These are phyloP conservation scores for Actinemys pallida DNA, from an alignment of 2,113 vertebrate species.

Conservation along the genomic window DNA sequence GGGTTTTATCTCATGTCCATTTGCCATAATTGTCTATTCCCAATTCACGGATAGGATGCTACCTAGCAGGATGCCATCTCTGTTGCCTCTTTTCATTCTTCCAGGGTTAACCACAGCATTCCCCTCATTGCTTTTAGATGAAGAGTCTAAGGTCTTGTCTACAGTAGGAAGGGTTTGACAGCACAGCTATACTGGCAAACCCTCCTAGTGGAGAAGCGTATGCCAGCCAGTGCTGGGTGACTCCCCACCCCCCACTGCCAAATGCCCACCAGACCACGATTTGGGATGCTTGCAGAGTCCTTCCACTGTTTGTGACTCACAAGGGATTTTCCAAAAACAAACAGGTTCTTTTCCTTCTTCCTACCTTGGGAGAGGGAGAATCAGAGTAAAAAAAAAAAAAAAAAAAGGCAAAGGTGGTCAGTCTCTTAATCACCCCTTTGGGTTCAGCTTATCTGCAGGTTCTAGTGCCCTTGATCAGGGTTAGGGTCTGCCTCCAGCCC, in stretches of 20 bases:
- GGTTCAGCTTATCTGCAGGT: too few species aligned
- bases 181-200: not conserved
- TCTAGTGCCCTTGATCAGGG: too few species aligned
- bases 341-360: not conserved
- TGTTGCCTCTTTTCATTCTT: not conserved
- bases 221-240: not conserved
- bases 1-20: not conserved
- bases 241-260: too few species aligned
- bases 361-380: too few species aligned
- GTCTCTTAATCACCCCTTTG: too few species aligned
- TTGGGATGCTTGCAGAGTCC: not conserved
- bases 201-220: not conserved
- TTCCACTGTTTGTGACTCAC: not conserved
- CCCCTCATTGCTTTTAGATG: not conserved
- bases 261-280: not conserved
- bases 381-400: too few species aligned
- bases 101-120: not conserved
- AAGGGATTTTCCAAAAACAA: not conserved
- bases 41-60: not conserved
- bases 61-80: not conserved
- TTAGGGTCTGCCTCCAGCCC: too few species aligned
- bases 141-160: not conserved
- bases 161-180: not conserved
- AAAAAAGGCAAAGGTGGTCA: too few species aligned
- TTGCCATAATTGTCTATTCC: slow-evolving; percentile 29